Conservation (phyloP, 2,113 vertebrate genomes). For the Rhea pennata region DNA sequence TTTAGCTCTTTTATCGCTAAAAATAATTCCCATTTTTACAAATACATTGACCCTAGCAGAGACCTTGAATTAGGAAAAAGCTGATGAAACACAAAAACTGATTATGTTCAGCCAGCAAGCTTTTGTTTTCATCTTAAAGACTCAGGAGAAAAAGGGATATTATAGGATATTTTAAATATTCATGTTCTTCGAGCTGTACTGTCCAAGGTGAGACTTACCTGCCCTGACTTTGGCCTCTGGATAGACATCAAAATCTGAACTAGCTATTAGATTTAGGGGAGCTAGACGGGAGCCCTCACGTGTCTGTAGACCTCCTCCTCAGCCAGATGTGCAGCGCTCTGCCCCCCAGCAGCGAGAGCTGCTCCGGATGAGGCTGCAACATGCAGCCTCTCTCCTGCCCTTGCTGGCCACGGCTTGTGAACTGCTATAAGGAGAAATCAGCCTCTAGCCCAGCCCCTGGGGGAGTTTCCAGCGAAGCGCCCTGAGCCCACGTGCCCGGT, state of each 20-base stretch:
- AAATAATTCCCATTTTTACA: background rate
- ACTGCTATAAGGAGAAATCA: background rate
- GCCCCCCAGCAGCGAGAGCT: background rate
- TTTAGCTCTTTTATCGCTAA: background rate
- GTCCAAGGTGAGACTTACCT: background rate
- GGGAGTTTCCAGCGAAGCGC: background rate
- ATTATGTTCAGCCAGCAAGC: background rate
- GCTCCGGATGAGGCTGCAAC: background rate
- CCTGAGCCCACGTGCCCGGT: background rate
- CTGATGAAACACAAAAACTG: background rate
- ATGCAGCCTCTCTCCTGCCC: background rate
- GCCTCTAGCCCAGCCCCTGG: no score
- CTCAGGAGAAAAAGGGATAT: background rate
- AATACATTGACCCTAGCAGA: background rate
- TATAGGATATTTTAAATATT: background rate
- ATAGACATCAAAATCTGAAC: background rate
- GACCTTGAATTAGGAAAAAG: background rate
- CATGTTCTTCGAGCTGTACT: rapidly evolving
- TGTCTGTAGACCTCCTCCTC: rapidly evolving
- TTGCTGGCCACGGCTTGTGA: background rate
- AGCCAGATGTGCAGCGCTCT: rapidly evolving
- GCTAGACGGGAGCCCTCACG: background rate
- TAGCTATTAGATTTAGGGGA: background rate
- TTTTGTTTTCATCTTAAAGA: background rate
- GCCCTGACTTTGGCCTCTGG: background rate